Evolutionary conservation across 2,113 vertebrate genomes (phyloP), one percentile per base, ranked within the genome.

Genomic region (Uropsilus gracilis): DNA sequence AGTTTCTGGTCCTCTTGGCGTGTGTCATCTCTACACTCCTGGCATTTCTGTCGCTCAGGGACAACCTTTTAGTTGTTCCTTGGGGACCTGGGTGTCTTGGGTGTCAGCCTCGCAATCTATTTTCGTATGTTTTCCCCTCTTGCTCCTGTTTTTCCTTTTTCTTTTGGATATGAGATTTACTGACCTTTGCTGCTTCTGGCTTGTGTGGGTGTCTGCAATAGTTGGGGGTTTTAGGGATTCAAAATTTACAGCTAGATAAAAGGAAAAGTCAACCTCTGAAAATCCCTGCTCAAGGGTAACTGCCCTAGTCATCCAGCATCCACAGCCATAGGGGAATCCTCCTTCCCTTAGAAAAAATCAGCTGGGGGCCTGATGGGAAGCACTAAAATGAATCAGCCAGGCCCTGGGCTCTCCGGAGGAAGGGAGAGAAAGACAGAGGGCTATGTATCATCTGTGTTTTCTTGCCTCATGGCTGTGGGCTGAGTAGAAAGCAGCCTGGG

Each of bases 141-240:
- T 22, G 39, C n/a, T 6, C 22, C 1, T 76, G 61, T 34, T 26
- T 57, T 64, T n/a, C n/a, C n/a, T 39, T 87, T 50, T 16, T 30
- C 13, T 86, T 81, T 71, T 80, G 75, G 63, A 50, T 83, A 68
- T 91, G 30, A 89, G 78, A 84, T 84, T 64, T 50, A 94, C 57
- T 83, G 68, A 94, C 57, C 34, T 94, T 76, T 69, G 71, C 87
- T 81, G 53, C 88, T 82, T 83, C 37, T 44, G 14, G 53, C 63
- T 82, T 90, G 26, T 28, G 26, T 59, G 26, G 12, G 37, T 75
- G 28, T 77, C 73, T 81, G 39, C 61, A 63, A 94, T 30, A 63
- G n/a, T 68, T 81, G 10, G 14, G 46, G 34, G 69, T 81, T 94
- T 95, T 85, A 87, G 87, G 83, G 92, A 88, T 91, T 48, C 22